A percentile compares a stretch with the other conserved stretches of the same genome.
phyloP scores from a whole-genome alignment of 2,888 invertebrate genomes.

The Dicyrtomina minuta region DNA sequence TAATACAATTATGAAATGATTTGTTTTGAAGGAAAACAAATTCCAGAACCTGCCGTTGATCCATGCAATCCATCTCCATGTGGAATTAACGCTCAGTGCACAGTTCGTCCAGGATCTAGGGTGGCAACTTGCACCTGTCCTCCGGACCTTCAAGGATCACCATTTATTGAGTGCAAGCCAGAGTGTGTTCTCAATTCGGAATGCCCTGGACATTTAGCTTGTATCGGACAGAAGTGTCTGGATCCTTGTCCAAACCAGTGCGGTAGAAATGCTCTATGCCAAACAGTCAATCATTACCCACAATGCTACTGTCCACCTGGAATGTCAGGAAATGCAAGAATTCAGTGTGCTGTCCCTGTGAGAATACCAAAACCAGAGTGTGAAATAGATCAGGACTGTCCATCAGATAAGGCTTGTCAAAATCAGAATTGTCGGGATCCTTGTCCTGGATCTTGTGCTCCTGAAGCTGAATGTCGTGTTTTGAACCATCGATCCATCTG shows the following conservation, averaged over 20 bases:
- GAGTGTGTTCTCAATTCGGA: slow-evolving; percentile 88
- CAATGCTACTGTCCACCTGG: slow-evolving; percentile 79
- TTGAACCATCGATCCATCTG: slow-evolving; percentile 61
- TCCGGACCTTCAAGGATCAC: slow-evolving; percentile 46
- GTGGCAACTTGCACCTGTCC: slow-evolving; percentile 75
- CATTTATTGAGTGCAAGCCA: slow-evolving; percentile 54
- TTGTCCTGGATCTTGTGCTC: slow-evolving; percentile 61
- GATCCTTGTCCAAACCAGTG: slow-evolving; percentile 82
- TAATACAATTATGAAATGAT: neutral
- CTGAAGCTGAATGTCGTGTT: slow-evolving; percentile 56
- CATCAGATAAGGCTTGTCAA: slow-evolving; percentile 80
- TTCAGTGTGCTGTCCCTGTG: slow-evolving; percentile 66
- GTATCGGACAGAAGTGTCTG: slow-evolving; percentile 77
- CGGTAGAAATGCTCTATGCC: slow-evolving; percentile 78
- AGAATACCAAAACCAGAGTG: slow-evolving; percentile 72
- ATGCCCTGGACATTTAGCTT: slow-evolving; percentile 73
- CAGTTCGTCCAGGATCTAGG: slow-evolving; percentile 65
- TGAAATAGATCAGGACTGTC: slow-evolving; percentile 72
- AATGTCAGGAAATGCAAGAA: slow-evolving; percentile 75
- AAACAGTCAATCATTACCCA: slow-evolving; percentile 76
- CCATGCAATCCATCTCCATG: slow-evolving; percentile 86
- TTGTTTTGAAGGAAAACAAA: slow-evolving; percentile 1
- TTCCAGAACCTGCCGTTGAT: slow-evolving; percentile 58
- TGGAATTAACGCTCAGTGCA: slow-evolving; percentile 77
- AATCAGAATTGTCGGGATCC: slow-evolving; percentile 75